A percentile compares a stretch with the other conserved stretches of the same genome.
phyloP scores from a whole-genome alignment of 2,113 vertebrate species.

The Chamaea fasciata region DNA sequence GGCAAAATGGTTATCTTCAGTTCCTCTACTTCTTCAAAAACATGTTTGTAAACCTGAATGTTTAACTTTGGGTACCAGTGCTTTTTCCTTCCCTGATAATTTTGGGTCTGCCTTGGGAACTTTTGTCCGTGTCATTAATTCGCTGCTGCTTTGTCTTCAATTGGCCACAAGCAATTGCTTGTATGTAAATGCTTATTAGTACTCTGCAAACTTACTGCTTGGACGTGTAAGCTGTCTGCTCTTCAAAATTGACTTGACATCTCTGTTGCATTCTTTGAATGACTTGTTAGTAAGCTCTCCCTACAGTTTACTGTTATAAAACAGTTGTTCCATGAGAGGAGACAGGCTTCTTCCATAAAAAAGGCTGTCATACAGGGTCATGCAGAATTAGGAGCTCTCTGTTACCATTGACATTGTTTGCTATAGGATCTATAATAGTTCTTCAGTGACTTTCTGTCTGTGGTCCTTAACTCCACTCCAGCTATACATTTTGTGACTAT shows the following conservation, averaged over 20 bases:
- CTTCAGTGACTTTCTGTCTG: not conserved
- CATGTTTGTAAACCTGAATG: accelerated
- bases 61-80: not conserved
- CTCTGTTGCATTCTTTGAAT: not conserved
- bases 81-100: not conserved
- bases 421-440: not conserved
- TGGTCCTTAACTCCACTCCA: not conserved
- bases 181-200: not conserved
- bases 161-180: not conserved
- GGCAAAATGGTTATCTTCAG: not conserved
- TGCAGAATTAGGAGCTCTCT: not conserved
- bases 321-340: not conserved
- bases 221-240: not conserved
- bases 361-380: accelerated
- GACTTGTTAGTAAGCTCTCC: not conserved
- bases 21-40: not conserved
- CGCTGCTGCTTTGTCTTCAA: not conserved
- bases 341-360: not conserved
- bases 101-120: not conserved
- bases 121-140: not conserved
- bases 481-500: not conserved
- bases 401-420: not conserved
- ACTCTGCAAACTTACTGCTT: not conserved
- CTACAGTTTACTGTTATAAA: not conserved
- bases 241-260: not conserved